Conservation (phyloP, 2,888 invertebrate species). For the Pharmacophagus antenor region DNA sequence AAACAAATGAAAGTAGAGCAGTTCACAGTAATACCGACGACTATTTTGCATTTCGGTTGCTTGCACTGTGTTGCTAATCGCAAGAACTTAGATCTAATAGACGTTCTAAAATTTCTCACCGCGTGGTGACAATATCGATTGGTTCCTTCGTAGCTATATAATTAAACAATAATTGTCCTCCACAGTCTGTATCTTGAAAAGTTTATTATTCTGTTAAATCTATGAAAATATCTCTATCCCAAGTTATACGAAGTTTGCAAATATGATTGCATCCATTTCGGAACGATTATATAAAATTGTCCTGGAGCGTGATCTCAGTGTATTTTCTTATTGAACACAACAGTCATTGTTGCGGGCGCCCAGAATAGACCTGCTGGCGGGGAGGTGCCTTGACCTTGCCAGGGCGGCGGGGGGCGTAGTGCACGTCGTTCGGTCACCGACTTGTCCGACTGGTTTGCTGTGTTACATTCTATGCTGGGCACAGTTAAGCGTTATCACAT, state of each 20-base stretch:
- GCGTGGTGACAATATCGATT: too few species aligned
- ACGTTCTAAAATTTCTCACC: too few species aligned
- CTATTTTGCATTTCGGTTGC: too few species aligned
- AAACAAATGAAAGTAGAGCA: too few species aligned
- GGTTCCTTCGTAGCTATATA: too few species aligned
- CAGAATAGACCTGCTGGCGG: slow-evolving; percentile 52
- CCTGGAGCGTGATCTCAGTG: background rate
- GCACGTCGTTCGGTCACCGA: slow-evolving; percentile 60
- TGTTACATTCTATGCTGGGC: slow-evolving; percentile 17
- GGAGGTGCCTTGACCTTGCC: slow-evolving; percentile 70
- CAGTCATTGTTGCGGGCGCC: slow-evolving; percentile 36
- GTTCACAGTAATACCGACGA: too few species aligned
- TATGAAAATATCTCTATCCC: background rate
- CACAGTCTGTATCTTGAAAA: background rate
- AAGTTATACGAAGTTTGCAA: background rate
- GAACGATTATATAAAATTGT: slow-evolving; percentile 19
- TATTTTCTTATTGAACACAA: slow-evolving; percentile 18
- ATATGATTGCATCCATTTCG: slow-evolving; percentile 17
- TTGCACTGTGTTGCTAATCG: too few species aligned
- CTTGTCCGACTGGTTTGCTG: slow-evolving; percentile 58
- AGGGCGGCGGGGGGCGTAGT: slow-evolving; percentile 49
- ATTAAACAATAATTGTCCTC: background rate
- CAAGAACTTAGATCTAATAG: too few species aligned
- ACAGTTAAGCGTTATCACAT: slow-evolving; percentile 26
- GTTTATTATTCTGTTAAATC: background rate